These are phyloP conservation scores for Euura saliciscinereae DNA, from an alignment of 1,140 invertebrate genomes.

Conservation along the genomic window DNA sequence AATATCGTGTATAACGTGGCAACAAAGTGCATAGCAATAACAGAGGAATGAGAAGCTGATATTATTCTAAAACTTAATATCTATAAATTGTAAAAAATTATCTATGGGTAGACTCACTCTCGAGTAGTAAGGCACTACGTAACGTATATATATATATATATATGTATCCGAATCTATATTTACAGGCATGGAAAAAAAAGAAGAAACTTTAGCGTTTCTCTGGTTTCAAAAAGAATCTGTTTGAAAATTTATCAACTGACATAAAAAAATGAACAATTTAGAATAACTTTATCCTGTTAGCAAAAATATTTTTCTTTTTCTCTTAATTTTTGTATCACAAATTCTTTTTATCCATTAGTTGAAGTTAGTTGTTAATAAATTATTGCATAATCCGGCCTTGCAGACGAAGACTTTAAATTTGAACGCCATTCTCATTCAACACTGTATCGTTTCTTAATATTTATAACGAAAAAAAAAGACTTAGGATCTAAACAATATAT, in stretches of 20 bases:
- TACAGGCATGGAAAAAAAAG: conserved; percentile 12
- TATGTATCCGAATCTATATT: conserved; percentile 5
- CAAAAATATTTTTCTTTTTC: too few relatives aligned
- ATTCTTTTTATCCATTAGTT: too few relatives aligned
- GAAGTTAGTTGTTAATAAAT: conserved; percentile 31
- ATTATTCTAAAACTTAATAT: conserved; percentile 8
- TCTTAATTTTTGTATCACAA: too few relatives aligned
- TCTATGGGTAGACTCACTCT: background rate
- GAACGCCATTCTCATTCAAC: too few relatives aligned
- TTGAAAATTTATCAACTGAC: too few relatives aligned
- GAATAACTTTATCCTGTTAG: too few relatives aligned
- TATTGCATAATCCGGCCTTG: conserved; percentile 36
- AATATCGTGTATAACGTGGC: conserved; percentile 15
- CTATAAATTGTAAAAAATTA: background rate
- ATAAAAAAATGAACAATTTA: too few relatives aligned
- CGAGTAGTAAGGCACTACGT: too few relatives aligned
- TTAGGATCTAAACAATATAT: background rate
- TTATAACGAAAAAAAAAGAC: too few relatives aligned
- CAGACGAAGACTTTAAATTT: too few relatives aligned
- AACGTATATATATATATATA: too few relatives aligned
- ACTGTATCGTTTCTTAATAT: too few relatives aligned
- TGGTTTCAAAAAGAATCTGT: background rate
- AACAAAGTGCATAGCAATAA: conserved; percentile 14
- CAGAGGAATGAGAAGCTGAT: conserved; percentile 38
- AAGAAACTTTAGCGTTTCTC: conserved; percentile 6